Base-by-base conservation (phyloP, 2,113 vertebrate species). In the Passer domesticus region DNA sequence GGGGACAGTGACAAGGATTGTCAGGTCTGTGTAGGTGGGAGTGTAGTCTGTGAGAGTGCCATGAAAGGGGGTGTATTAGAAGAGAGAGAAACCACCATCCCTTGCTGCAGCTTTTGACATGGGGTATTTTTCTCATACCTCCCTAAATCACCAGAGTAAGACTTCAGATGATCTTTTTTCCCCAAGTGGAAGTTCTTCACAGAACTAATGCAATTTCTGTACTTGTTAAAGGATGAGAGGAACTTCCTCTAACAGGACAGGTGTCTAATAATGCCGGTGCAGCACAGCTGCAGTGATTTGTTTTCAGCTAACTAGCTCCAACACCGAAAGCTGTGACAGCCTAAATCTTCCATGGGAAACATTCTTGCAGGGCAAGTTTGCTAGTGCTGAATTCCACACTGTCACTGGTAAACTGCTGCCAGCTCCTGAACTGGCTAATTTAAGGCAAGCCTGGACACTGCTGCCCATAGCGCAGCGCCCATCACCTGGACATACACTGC, bases 261-360 rank as follows among this genome's bases (percentile, higher is more conserved):
- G 53, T 33, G 27, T 53, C 49, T 73, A 44, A n/a, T 53, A 76
- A 49, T 21, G 49, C 27, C 0, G 0, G 28, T 24, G 30, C 24
- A 43, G 43, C 52, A 27, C 28, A 81, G 56, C 69, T 77, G 59
- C 77, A 64, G 49, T 24, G 63, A 86, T 69, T 60, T 0, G 37
- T 73, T 87, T 92, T 60, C 87, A 80, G 41, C 58, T 89, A 89
- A 88, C 31, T 49, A 75, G 47, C 35, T 88, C 31, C n/a, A 85
- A 19, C 28, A 78, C 7, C 31, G 30, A 22, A 59, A 67, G 24
- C 41, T 63, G 43, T n/a, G 64, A 15, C 28, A 77, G 22, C 13
- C 47, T 2, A 5, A 23, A 53, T 63, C 39, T 93, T 78, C 49
- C 9, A 6, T 46, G 50, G 23, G 44, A 47, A 91, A 31, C 5